Evolutionary conservation across 2,113 vertebrate genomes (phyloP).

Genomic region (Syrrhaptes paradoxus): DNA sequence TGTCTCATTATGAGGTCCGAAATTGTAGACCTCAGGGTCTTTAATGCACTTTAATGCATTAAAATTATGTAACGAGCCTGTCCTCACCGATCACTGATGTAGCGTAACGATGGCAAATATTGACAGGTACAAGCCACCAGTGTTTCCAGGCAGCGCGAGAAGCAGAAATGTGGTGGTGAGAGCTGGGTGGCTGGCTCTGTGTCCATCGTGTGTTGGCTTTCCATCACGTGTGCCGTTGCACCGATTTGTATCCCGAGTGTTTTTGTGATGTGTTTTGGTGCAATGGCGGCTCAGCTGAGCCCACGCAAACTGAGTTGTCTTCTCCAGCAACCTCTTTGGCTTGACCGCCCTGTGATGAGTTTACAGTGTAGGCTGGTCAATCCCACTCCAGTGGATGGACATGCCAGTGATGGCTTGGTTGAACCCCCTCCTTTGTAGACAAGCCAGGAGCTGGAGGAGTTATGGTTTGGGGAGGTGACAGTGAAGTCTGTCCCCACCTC

Average conservation of each 20-base stretch:
- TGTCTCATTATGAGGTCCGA: background rate
- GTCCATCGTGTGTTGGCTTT: background rate
- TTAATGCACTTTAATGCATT: constrained; percentile 25
- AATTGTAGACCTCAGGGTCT: background rate
- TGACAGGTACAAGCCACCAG: background rate
- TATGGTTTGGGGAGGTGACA: background rate
- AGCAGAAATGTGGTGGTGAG: background rate
- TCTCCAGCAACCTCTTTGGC: background rate
- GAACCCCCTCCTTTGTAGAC: background rate
- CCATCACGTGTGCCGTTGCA: background rate
- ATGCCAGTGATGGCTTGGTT: accelerated
- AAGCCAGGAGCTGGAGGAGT: background rate
- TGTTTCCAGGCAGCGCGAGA: background rate
- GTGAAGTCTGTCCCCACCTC: background rate
- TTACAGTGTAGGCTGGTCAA: background rate
- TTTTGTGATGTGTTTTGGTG: accelerated
- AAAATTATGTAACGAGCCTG: background rate
- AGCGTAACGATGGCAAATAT: background rate
- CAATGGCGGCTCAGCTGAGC: background rate
- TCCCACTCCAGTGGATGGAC: background rate
- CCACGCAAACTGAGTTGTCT: background rate
- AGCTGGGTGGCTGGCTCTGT: background rate
- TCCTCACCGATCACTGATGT: accelerated
- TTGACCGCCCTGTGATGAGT: background rate
- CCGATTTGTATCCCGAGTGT: accelerated